These are phyloP conservation scores for Anarrhichthys ocellatus DNA, from an alignment of 2,113 vertebrate genomes.

Conservation along the genomic window DNA sequence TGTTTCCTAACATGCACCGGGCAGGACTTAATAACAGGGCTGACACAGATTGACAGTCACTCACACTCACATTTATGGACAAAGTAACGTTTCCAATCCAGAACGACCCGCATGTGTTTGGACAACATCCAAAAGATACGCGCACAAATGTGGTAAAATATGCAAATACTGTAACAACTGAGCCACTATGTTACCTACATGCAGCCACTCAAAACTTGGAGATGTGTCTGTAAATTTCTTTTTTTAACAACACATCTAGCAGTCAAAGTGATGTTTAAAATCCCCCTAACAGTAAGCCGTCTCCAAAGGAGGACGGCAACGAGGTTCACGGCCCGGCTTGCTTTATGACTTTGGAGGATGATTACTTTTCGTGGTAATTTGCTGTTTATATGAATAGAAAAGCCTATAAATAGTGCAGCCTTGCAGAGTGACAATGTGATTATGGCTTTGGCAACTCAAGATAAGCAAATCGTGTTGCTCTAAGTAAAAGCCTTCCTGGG, in stretches of 20 bases:
- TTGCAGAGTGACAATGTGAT: slow-evolving; percentile 75
- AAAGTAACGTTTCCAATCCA: slow-evolving; percentile 40
- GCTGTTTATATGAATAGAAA: slow-evolving; percentile 63
- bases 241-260: slow-evolving; percentile 14
- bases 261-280: slow-evolving; percentile 4
- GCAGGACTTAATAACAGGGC: slow-evolving; percentile 39
- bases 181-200: slow-evolving; percentile 18
- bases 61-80: slow-evolving; percentile 39
- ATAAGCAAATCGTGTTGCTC: slow-evolving; percentile 75
- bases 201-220: slow-evolving; percentile 12
- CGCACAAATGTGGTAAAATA: slow-evolving; percentile 12
- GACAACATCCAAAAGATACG: slow-evolving; percentile 45
- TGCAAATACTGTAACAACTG: slow-evolving; percentile 24
- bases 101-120: slow-evolving; percentile 42
- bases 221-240: neutral
- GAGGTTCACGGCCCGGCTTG: slow-evolving; percentile 63
- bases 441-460: slow-evolving; percentile 74
- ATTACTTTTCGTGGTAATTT: slow-evolving; percentile 73
- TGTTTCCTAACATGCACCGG: slow-evolving; percentile 32
- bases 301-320: slow-evolving; percentile 45
- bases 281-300: neutral
- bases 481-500: slow-evolving; percentile 68
- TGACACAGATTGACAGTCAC: slow-evolving; percentile 42
- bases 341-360: slow-evolving; percentile 58
- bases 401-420: slow-evolving; percentile 70